Conservation (phyloP, 1,140 invertebrate genomes). For the Lordiphosa stackelbergi region DNA sequence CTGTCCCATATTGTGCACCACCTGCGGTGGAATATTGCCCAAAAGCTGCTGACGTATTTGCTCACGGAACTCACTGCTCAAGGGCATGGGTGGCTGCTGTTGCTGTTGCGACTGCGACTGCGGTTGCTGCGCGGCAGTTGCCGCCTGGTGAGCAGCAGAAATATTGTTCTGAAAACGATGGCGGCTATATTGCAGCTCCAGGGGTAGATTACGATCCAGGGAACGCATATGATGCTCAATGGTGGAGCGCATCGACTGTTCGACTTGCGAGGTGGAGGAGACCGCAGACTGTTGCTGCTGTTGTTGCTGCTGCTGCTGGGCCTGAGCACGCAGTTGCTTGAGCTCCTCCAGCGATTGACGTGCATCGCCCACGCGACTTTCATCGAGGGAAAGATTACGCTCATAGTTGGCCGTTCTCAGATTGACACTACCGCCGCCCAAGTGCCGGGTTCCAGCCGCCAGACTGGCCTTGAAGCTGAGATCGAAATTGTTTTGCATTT, state of each 20-base stretch:
- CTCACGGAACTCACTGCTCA: conserved; percentile 73
- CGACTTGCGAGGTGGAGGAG: conserved; percentile 52
- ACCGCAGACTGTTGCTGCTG: conserved; percentile 47
- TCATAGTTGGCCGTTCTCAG: conserved; percentile 58
- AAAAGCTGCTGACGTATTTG: conserved; percentile 71
- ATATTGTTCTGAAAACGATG: conserved; percentile 66
- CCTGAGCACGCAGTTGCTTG: conserved; percentile 68
- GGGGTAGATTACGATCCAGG: conserved; percentile 70
- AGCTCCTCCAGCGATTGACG: conserved; percentile 70
- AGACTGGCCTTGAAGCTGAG: conserved; percentile 68
- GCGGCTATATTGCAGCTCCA: conserved; percentile 76
- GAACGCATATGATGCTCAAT: conserved; percentile 77
- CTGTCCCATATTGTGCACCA: conserved; percentile 70
- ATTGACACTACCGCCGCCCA: conserved; percentile 62
- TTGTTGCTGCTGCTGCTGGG: conserved; percentile 60
- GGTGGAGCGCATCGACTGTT: conserved; percentile 69
- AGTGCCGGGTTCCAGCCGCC: conserved; percentile 46
- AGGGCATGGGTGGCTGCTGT: conserved; percentile 56
- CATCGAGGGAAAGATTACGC: conserved; percentile 64
- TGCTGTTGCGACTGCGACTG: conserved; percentile 22
- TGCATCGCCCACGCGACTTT: conserved; percentile 56
- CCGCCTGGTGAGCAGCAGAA: conserved; percentile 4
- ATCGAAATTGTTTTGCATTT: conserved; percentile 73
- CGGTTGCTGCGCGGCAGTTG: conserved; percentile 13
- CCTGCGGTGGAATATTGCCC: conserved; percentile 69